A percentile compares a stretch with the other conserved stretches of the same genome.
phyloP scores from a whole-genome alignment of 2,797 vertebrate genomes.

The Pteropus rufus region DNA sequence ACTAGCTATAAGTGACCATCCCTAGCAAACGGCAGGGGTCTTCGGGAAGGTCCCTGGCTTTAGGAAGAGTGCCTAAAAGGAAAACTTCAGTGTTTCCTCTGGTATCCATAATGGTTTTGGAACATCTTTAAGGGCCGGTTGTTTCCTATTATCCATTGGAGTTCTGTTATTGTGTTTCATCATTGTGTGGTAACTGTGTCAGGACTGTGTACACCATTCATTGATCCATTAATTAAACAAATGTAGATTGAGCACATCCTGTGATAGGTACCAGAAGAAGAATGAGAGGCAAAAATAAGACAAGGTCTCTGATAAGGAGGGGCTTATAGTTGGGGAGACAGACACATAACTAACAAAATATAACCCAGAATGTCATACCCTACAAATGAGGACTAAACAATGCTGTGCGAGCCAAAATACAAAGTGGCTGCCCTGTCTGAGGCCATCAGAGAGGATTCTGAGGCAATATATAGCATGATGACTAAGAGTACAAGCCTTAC shows the following conservation, averaged over 20 bases:
- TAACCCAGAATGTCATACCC: neutral
- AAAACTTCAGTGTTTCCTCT: neutral
- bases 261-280: neutral
- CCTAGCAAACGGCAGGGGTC: neutral
- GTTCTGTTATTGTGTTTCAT: neutral
- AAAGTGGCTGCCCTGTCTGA: neutral
- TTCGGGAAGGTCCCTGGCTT: neutral
- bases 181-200: neutral
- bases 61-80: neutral
- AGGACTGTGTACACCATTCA: neutral
- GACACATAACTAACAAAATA: neutral
- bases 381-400: neutral
- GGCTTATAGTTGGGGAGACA: neutral
- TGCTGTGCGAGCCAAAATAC: neutral
- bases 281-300: neutral
- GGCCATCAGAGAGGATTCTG: neutral
- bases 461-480: fast-evolving
- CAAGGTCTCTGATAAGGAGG: neutral
- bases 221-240: neutral
- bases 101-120: neutral
- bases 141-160: neutral
- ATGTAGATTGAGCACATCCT: neutral
- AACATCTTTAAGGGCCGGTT: neutral
- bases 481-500: neutral
- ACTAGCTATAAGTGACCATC: neutral